Base-by-base conservation (phyloP, 35 echinoderm and acorn worm genomes). In the Apostichopus parvimensis region DNA sequence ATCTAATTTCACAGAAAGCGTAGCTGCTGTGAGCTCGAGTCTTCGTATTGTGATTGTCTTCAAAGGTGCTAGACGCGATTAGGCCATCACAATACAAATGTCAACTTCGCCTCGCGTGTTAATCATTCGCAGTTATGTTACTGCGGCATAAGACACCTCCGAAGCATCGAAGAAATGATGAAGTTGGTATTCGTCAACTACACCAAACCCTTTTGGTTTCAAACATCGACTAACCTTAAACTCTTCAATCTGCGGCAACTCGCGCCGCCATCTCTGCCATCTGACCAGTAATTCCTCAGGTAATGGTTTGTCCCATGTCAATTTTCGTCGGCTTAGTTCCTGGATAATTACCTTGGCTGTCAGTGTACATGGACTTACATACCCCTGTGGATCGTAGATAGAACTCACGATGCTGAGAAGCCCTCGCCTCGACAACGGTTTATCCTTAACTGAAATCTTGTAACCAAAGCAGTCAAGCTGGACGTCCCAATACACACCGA, bases 151-250 rank as follows among this genome's bases (percentile, higher is more conserved):
- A 0, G 78, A 92, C 26, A 54, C 22, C 18, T 95, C 71, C 3
- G 92, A 92, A 13, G 92, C 89, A 88, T 96, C 90, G 17, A 81
- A 20, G 34, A 96, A 96, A 26, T 96, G 89, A 57, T 96, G 95
- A 8, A 96, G 59, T 54, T 96, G 71, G 23, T 79, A 92, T 9
- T 88, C 24, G 11, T 62, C 57, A 5, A 92, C 61, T n/a, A 65
- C 77, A 23, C 78, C 25, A 55, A 89, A 95, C 18, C n/a, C 86
- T 22, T 53, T 4, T 1, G 94, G 77, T 28, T 85, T 90, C 7
- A 93, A 11, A 56, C 92, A 92, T 54, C 92, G 89, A 25, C 12
- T 20, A 68, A 86, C 23, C 7, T 77, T 57, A 7, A 93, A 14
- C 13, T 72, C 12, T n/a, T 88, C 70, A 55, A 95, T 14, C 78